Conservation (phyloP, 1,140 invertebrate genomes). For the Pteromalus puparum region DNA sequence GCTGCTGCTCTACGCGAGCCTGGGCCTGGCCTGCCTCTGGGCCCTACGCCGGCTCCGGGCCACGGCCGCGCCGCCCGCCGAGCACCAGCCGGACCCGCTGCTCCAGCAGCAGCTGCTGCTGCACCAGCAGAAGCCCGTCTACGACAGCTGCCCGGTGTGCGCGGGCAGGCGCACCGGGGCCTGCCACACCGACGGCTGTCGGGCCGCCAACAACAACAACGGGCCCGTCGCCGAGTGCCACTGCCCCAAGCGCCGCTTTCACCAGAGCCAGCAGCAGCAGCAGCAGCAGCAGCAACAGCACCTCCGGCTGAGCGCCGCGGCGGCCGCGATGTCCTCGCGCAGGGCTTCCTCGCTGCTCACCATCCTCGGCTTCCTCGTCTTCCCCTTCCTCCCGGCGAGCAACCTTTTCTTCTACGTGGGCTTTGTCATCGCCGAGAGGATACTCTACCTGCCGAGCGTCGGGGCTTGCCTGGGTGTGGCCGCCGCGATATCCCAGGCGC, state of each 20-base stretch:
- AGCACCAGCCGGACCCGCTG: neutral
- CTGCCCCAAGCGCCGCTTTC: constrained; percentile 60
- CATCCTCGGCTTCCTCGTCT: constrained; percentile 85
- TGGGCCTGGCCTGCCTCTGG: constrained; percentile 70
- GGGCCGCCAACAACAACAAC: constrained; percentile 75
- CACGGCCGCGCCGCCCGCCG: neutral
- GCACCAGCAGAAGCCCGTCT: neutral
- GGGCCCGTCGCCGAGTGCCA: constrained; percentile 70
- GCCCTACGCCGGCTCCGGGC: constrained; percentile 58
- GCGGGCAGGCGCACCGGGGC: constrained; percentile 67
- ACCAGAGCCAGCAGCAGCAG: constrained; percentile 7
- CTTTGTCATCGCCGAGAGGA: constrained; percentile 96
- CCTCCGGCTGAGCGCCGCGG: neutral
- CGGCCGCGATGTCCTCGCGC: constrained; percentile 41
- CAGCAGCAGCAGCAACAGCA: constrained; percentile 16
- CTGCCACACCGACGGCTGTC: constrained; percentile 73
- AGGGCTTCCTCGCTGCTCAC: constrained; percentile 76
- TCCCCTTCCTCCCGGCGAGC: constrained; percentile 95
- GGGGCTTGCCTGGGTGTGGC: constrained; percentile 94
- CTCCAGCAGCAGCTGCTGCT: constrained; percentile 6
- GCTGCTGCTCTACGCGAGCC: constrained; percentile 81
- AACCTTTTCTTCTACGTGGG: constrained; percentile 97
- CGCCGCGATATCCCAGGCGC: constrained; percentile 76
- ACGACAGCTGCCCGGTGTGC: constrained; percentile 69
- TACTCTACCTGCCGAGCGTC: constrained; percentile 96